Evolutionary conservation across 2,113 vertebrate genomes (phyloP).

Genomic region (Australoheros scitulus): DNA sequence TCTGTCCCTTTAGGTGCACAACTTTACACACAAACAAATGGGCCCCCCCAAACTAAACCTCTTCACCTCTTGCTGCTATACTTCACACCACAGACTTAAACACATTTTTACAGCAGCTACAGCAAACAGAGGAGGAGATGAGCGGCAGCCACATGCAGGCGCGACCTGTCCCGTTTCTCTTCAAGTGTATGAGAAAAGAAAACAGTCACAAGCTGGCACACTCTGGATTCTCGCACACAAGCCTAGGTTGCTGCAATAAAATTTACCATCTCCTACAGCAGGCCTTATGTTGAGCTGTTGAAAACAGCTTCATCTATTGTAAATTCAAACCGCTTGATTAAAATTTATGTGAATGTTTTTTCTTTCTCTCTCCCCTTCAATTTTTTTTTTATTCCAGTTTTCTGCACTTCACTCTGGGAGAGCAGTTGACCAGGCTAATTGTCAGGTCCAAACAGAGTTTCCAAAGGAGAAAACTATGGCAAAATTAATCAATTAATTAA

Average conservation of each 20-base stretch:
- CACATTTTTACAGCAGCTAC: conserved; percentile 64
- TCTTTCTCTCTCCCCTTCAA: neutral
- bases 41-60: conserved; percentile 47
- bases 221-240: conserved; percentile 24
- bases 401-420: conserved; percentile 33
- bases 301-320: neutral
- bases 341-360: conserved; percentile 17
- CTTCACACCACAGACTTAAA: conserved; percentile 66
- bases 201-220: conserved; percentile 32
- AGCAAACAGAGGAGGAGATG: conserved; percentile 62
- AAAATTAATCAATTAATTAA: too few relatives aligned
- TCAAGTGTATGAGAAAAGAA: conserved; percentile 66
- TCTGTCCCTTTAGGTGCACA: conserved; percentile 33
- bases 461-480: conserved; percentile 28
- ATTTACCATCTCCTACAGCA: neutral
- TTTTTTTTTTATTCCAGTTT: conserved; percentile 11
- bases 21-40: conserved; percentile 67
- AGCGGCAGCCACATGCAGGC: conserved; percentile 51
- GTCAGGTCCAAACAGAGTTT: conserved; percentile 61
- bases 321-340: conserved; percentile 35
- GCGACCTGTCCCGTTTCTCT: conserved; percentile 59
- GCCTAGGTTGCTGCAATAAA: conserved; percentile 13
- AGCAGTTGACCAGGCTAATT: conserved; percentile 59
- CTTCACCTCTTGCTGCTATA: conserved; percentile 61
- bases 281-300: conserved; percentile 36